Evolutionary conservation across 1,140 invertebrate species (phyloP).

Genomic region (Archivesica marissinica): DNA sequence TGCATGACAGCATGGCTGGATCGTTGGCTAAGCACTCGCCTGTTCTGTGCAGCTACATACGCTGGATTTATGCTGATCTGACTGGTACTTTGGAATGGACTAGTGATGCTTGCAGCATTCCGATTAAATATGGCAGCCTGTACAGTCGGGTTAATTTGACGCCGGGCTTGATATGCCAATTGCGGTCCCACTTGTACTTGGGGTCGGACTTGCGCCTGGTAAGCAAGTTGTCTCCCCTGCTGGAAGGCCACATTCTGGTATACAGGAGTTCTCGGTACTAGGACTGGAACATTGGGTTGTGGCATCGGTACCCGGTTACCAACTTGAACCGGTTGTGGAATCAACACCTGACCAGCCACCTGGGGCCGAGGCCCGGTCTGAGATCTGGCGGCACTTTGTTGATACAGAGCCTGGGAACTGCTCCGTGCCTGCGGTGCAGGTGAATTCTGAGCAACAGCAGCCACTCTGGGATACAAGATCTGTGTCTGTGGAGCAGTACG

Average conservation of each 20-base stretch:
- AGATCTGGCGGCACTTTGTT: neutral
- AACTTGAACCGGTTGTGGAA: slow-evolving; percentile 22
- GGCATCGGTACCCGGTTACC: neutral
- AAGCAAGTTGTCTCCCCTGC: neutral
- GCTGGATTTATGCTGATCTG: neutral
- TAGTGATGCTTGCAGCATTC: neutral
- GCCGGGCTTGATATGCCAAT: neutral
- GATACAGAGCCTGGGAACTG: neutral
- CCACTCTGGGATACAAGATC: neutral
- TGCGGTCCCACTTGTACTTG: neutral
- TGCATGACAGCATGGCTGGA: neutral
- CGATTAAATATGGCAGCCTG: neutral
- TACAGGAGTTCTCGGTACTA: neutral
- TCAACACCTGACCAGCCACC: neutral
- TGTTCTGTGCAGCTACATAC: neutral
- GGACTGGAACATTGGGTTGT: neutral
- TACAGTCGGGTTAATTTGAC: neutral
- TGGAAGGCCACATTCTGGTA: slow-evolving; percentile 13
- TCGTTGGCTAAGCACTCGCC: neutral
- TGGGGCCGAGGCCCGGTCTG: neutral
- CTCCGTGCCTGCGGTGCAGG: neutral
- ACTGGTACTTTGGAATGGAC: neutral
- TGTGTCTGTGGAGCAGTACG: no score
- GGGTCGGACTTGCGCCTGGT: neutral
- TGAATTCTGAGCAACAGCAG: neutral